Evolutionary conservation across 2,888 invertebrate genomes (phyloP), one percentile per base, ranked within the genome.

Genomic region (Troglohyphantes excavatus): DNA sequence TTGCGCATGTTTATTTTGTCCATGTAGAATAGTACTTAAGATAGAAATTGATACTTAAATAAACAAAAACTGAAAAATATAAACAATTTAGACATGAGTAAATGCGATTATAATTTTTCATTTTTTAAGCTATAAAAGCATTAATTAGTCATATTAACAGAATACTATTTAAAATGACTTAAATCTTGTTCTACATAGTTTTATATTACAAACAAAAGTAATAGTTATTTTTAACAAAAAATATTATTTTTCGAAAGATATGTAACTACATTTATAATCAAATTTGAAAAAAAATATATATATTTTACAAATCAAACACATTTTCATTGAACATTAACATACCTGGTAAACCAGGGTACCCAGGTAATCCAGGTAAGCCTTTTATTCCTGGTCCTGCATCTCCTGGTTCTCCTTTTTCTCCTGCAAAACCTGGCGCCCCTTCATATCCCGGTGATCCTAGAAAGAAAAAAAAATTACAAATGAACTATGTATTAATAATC

Each of bases 401-500:
- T 27, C 92, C 92, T 2, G 79, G 79, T 46, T 91, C 91, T 21
- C 92, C 92, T 81, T 90, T 93, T 0, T 91, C 91, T 90, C 95
- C 95, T 26, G 91, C 91, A 75, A 91, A 91, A 61, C 95, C 95
- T 91, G 93, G 92, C 23, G 92, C 96, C 91, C 97, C 97, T n/a
- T 63, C 21, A 88, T 93, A 93, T 11, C 96, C 96, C n/a, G 89
- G 79, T 5, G 23, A 23, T 19, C 91, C 91, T 91, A 23, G 29
- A 59, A 61, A 26, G 19, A n/a, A 7, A 76, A 53, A 53, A 7
- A 39, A 11, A 7, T 39, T n/a, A n/a, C n/a, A n/a, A n/a, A n/a
- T n/a, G n/a, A n/a, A n/a, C n/a, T n/a, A n/a, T n/a, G n/a, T n/a
- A n/a, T n/a, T n/a, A n/a, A n/a, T n/a, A n/a, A n/a, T n/a, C n/a